Percentiles rank a stretch among this genome's conserved stretches.
phyloP scores from a whole-genome alignment of 2,888 invertebrate species.

The Uropetala carovei region DNA sequence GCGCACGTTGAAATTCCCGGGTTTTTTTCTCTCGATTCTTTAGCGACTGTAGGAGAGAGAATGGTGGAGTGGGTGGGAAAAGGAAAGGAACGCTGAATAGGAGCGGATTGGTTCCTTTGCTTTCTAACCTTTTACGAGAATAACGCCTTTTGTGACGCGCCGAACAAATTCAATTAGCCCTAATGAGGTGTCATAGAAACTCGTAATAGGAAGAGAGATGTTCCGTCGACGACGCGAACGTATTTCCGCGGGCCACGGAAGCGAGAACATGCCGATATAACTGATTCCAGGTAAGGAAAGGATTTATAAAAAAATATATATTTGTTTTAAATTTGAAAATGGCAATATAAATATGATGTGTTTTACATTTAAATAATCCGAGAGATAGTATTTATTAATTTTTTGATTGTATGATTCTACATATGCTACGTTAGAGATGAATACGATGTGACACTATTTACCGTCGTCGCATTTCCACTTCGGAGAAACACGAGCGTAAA shows the following conservation, averaged over 20 bases:
- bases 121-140: conserved; percentile 8
- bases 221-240: not conserved
- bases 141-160: conserved; percentile 42
- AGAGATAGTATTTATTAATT: too few relatives aligned
- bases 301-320: too few relatives aligned
- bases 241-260: not conserved
- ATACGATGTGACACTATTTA: too few relatives aligned
- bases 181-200: conserved; percentile 63
- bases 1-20: conserved; percentile 33
- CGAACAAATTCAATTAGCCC: conserved; percentile 62
- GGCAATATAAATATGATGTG: too few relatives aligned
- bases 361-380: too few relatives aligned
- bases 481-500: too few relatives aligned
- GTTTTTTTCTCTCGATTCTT: conserved; percentile 8
- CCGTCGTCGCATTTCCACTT: too few relatives aligned
- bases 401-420: too few relatives aligned
- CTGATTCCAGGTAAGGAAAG: too few relatives aligned
- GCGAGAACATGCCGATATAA: not conserved
- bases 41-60: not conserved
- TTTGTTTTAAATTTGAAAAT: too few relatives aligned
- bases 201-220: conserved; percentile 38
- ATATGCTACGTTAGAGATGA: too few relatives aligned
- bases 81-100: conserved; percentile 2
- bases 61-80: not conserved
- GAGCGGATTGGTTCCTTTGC: conserved; percentile 11